Evolutionary conservation across 2,888 invertebrate genomes (phyloP).

Genomic region (Xanthorhoe designata): DNA sequence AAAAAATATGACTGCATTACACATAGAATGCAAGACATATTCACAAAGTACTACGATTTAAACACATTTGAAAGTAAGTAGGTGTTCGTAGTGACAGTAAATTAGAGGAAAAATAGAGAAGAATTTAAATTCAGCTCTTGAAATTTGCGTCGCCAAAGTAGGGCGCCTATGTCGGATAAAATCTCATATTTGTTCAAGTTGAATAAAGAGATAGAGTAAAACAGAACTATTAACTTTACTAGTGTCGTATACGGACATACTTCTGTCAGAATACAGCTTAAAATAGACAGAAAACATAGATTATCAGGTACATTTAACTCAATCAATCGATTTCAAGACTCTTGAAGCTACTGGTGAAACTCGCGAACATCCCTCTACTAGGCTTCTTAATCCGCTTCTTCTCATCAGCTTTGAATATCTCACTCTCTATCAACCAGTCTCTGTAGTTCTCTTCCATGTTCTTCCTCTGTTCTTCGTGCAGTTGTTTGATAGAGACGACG

Average conservation of each 20-base stretch:
- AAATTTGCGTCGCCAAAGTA: too few relatives aligned
- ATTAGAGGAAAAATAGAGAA: too few relatives aligned
- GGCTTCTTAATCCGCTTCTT: conserved; percentile 79
- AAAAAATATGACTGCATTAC: too few relatives aligned
- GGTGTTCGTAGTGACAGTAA: too few relatives aligned
- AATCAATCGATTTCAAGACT: conserved; percentile 79
- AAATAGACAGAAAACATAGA: neutral
- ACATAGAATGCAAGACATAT: too few relatives aligned
- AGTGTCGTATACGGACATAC: neutral
- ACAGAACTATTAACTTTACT: too few relatives aligned
- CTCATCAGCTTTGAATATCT: conserved; percentile 82
- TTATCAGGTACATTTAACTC: conserved; percentile 21
- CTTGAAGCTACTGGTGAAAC: conserved; percentile 80
- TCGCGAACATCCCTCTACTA: conserved; percentile 80
- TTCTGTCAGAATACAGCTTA: neutral
- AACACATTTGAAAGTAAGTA: too few relatives aligned
- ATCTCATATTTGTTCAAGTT: too few relatives aligned
- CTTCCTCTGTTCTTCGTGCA: conserved; percentile 85
- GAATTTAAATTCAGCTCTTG: too few relatives aligned
- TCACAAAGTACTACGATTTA: too few relatives aligned
- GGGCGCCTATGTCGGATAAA: too few relatives aligned
- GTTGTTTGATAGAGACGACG: conserved; percentile 76
- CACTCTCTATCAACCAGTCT: conserved; percentile 87
- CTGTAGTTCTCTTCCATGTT: conserved; percentile 85
- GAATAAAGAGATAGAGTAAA: too few relatives aligned